phyloP scores from a whole-genome alignment of 2,888 invertebrate species.

The Trissolcus japonicus region DNA sequence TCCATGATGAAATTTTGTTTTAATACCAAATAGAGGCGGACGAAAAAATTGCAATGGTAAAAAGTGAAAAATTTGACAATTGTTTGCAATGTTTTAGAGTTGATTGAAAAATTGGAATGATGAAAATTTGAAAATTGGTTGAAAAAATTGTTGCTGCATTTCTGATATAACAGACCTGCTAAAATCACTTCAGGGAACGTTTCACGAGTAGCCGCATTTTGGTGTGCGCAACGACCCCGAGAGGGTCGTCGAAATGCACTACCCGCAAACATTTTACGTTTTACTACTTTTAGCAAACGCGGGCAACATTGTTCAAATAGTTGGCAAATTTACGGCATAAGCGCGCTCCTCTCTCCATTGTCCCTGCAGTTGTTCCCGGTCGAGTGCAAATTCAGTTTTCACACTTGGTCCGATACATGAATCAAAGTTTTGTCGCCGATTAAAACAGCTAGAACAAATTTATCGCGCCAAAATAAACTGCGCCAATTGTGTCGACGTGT shows the following conservation, averaged over 20 bases:
- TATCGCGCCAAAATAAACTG: slow-evolving; percentile 18
- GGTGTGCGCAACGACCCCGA: slow-evolving; percentile 46
- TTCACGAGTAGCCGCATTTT: slow-evolving; percentile 44
- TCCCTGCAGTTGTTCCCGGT: slow-evolving; percentile 31
- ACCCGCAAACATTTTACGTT: slow-evolving; percentile 55
- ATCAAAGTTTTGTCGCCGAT: slow-evolving; percentile 41
- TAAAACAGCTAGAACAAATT: slow-evolving; percentile 32
- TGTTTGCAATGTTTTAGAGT: too few species aligned
- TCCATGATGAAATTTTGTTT: too few species aligned
- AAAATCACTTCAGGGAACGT: slow-evolving; percentile 51
- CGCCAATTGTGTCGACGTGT: slow-evolving; percentile 5
- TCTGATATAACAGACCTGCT: too few species aligned
- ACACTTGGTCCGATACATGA: slow-evolving; percentile 35
- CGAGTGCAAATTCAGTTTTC: slow-evolving; percentile 46
- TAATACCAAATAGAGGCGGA: too few species aligned
- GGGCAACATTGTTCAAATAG: slow-evolving; percentile 53
- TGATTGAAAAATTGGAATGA: too few species aligned
- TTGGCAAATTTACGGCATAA: slow-evolving; percentile 50
- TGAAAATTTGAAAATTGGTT: too few species aligned
- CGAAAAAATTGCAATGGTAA: too few species aligned
- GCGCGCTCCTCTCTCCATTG: slow-evolving; percentile 29
- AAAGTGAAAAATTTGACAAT: too few species aligned
- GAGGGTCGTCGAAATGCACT: slow-evolving; percentile 52
- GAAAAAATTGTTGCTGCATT: too few species aligned
- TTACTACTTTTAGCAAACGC: slow-evolving; percentile 47